A percentile compares a stretch with the other conserved stretches of the same genome.
phyloP scores from a whole-genome alignment of 2,113 vertebrate genomes.

The Tachycineta bicolor region DNA sequence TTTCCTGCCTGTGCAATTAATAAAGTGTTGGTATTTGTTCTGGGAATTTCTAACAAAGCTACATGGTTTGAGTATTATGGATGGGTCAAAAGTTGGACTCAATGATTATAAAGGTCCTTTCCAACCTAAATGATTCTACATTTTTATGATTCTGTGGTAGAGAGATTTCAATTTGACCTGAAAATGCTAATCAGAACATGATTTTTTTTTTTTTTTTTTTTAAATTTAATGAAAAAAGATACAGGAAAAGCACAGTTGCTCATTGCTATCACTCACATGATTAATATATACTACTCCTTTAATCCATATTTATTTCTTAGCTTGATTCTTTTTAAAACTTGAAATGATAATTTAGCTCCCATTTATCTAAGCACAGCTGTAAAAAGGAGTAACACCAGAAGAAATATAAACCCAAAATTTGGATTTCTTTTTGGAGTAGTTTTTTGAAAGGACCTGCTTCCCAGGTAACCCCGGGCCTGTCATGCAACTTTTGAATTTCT shows the following conservation, averaged over 20 bases:
- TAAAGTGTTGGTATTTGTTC: neutral
- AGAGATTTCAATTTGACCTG: neutral
- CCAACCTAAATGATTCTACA: neutral
- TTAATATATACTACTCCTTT: neutral
- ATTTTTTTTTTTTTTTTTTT: neutral
- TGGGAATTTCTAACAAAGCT: conserved; percentile 27
- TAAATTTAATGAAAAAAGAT: conserved; percentile 5
- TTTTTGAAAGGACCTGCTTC: neutral
- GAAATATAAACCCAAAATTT: neutral
- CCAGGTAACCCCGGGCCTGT: neutral
- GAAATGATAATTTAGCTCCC: neutral
- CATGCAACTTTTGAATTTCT: neutral
- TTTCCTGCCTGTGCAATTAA: conserved; percentile 46
- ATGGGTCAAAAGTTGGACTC: neutral
- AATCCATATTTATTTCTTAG: neutral
- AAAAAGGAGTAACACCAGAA: neutral
- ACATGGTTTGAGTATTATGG: neutral
- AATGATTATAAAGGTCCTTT: neutral
- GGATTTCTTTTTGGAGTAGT: neutral
- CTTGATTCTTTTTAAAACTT: neutral
- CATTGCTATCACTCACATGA: neutral
- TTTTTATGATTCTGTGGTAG: neutral
- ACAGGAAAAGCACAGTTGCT: neutral
- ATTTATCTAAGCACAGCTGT: conserved; percentile 9
- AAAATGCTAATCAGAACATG: neutral